Conservation (phyloP, 2,888 invertebrate species). For the Sinodicranocentrus sp. region DNA sequence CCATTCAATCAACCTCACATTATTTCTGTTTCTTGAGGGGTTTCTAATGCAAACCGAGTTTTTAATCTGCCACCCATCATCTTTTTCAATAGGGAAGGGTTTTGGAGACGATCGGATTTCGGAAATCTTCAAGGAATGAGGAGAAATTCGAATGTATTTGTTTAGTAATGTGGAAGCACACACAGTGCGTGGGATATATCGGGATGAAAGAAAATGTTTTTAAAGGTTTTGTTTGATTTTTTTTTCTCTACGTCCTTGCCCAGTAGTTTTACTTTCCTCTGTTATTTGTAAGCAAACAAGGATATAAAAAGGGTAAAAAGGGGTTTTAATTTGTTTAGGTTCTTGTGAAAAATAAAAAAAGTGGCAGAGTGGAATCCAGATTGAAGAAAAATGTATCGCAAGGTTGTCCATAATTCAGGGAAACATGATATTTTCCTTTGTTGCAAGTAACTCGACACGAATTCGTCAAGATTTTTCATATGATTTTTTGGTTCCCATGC, state of each 20-base stretch:
- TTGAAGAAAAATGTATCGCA: background rate
- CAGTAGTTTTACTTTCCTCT: background rate
- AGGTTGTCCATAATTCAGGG: too few relatives aligned
- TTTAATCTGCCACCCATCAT: background rate
- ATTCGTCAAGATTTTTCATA: too few relatives aligned
- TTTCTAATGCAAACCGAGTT: too few relatives aligned
- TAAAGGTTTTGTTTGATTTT: background rate
- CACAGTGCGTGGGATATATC: background rate
- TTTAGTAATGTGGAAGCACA: background rate
- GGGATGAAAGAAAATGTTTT: background rate
- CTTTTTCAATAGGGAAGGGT: constrained; percentile 12
- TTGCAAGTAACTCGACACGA: too few relatives aligned
- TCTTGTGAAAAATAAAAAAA: background rate
- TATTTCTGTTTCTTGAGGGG: constrained; percentile 42
- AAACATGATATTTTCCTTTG: too few relatives aligned
- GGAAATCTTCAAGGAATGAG: background rate
- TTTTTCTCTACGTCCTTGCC: background rate
- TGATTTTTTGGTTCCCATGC: too few relatives aligned
- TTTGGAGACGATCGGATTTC: constrained; percentile 35
- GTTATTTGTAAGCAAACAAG: background rate
- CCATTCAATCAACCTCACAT: constrained; percentile 46
- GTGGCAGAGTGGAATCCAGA: background rate
- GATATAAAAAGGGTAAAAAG: background rate
- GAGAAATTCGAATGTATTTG: background rate
- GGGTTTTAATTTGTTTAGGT: background rate